Evolutionary conservation across 2,113 vertebrate genomes (phyloP).

Genomic region (Neotoma lepida): DNA sequence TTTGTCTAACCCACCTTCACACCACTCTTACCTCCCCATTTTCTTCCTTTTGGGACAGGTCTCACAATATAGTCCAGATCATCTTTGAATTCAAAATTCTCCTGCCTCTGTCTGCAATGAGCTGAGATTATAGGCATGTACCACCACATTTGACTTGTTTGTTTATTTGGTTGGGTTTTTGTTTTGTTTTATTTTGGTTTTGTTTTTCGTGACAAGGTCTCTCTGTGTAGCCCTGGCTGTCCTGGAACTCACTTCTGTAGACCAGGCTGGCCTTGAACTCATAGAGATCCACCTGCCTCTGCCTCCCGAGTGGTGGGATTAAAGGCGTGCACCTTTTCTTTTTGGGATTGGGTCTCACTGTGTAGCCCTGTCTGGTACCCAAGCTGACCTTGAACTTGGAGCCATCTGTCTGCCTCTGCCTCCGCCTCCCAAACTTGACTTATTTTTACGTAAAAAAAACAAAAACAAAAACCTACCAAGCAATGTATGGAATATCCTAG

Average conservation of each 20-base stretch:
- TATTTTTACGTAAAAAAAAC: neutral
- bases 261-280: no score
- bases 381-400: neutral
- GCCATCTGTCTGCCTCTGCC: neutral
- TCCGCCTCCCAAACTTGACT: neutral
- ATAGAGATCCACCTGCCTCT: no score
- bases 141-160: neutral
- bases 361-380: neutral
- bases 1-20: neutral
- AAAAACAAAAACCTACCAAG: neutral
- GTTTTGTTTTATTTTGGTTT: no score
- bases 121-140: neutral
- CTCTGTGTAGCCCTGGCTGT: no score
- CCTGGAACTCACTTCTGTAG: no score
- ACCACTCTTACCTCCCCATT: neutral
- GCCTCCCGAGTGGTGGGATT: no score
- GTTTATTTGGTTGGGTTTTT: neutral
- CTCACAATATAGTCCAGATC: neutral
- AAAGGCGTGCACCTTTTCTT: neutral
- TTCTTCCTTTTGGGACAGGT: neutral
- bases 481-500: neutral
- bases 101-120: neutral
- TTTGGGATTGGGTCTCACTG: neutral
- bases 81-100: neutral
- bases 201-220: no score